Percentiles rank a stretch among this genome's conserved stretches.
Evolutionary conservation across 2,113 vertebrate genomes (phyloP).

Genomic region (Lophochroa leadbeateri): DNA sequence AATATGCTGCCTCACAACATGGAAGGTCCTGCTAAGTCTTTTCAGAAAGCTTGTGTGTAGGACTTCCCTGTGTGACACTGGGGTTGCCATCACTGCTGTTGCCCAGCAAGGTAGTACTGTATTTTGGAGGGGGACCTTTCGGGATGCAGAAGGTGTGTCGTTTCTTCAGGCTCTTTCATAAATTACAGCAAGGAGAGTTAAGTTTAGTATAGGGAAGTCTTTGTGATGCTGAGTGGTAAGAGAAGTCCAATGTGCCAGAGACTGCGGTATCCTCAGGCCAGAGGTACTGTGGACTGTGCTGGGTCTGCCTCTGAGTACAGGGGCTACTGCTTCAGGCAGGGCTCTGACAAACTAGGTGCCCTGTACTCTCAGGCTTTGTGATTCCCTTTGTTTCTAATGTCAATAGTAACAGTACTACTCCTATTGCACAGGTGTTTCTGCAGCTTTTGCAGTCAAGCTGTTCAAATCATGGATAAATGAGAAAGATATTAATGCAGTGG

Average conservation of each 20-base stretch:
- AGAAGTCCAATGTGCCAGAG: accelerated
- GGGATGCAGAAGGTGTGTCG: neutral
- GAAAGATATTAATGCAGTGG: conserved; percentile 97
- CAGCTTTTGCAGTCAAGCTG: conserved; percentile 97
- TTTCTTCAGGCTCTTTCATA: neutral
- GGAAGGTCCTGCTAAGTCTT: neutral
- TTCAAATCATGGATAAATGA: conserved; percentile 99
- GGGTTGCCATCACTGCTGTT: neutral
- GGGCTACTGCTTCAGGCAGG: neutral
- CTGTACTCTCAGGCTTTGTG: accelerated
- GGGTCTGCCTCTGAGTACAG: neutral
- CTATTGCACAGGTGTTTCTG: conserved; percentile 86
- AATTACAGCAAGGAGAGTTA: neutral
- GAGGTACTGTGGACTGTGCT: neutral
- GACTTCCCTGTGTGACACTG: neutral
- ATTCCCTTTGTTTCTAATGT: neutral
- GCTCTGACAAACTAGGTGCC: accelerated
- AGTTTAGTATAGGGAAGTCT: neutral
- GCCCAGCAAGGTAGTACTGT: neutral
- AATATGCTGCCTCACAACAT: neutral
- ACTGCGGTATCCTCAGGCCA: neutral
- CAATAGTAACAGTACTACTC: neutral
- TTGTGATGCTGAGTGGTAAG: neutral
- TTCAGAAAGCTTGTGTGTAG: neutral
- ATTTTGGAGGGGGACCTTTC: neutral